A percentile compares a stretch with the other conserved stretches of the same genome.
Evolutionary conservation across 2,888 invertebrate genomes (phyloP).

Genomic region (Athetis lepigone): DNA sequence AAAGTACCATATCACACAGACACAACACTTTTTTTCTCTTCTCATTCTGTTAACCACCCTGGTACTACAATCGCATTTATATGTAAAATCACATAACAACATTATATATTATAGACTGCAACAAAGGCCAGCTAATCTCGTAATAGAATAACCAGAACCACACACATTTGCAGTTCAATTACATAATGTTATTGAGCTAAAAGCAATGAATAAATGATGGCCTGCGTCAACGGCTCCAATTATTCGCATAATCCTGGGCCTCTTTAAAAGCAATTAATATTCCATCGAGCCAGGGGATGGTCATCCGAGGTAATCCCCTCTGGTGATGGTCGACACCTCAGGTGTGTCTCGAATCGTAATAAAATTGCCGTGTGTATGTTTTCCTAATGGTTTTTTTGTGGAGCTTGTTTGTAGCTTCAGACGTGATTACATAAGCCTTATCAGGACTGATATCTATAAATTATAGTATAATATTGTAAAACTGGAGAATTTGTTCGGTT

Average conservation of each 20-base stretch:
- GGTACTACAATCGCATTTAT: no score
- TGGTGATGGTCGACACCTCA: conserved; percentile 60
- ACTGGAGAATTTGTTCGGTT: no score
- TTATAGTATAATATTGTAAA: no score
- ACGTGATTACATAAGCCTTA: background rate
- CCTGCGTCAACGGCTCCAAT: conserved; percentile 76
- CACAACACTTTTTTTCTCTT: no score
- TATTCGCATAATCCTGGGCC: conserved; percentile 82
- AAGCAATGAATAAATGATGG: conserved; percentile 67
- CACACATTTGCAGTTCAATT: conserved; percentile 52
- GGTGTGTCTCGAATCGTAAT: conserved; percentile 33
- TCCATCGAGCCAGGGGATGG: conserved; percentile 75
- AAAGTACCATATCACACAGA: no score
- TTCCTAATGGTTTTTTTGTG: background rate
- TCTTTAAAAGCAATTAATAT: conserved; percentile 87
- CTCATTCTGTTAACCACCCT: no score
- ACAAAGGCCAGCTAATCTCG: background rate
- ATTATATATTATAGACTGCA: no score
- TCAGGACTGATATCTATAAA: background rate
- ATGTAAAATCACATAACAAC: no score
- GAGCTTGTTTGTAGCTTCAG: background rate
- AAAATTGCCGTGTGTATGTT: background rate
- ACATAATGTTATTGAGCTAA: conserved; percentile 54
- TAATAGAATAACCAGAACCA: conserved; percentile 32
- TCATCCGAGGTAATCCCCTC: conserved; percentile 63